phyloP scores from a whole-genome alignment of 1,140 invertebrate genomes.

The Catajapyx aquilonaris region DNA sequence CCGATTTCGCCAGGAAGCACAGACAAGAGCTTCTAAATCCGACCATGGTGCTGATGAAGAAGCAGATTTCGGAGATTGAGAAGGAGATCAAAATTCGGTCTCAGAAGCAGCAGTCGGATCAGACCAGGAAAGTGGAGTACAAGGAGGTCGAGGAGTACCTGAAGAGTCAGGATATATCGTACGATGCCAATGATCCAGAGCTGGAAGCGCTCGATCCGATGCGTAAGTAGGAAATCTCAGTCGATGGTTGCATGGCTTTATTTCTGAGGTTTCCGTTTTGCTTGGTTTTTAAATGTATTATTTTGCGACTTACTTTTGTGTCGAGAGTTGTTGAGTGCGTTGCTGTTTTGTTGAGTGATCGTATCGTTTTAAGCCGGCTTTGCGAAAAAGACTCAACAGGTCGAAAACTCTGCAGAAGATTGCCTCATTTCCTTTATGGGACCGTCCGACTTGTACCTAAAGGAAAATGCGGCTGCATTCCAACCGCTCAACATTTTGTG shows the following conservation, averaged over 20 bases:
- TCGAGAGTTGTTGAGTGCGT: too few species aligned
- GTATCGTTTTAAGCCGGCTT: too few species aligned
- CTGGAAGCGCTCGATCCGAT: constrained; percentile 37
- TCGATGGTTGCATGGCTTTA: background rate
- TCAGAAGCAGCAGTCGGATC: constrained; percentile 17
- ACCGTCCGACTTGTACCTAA: too few species aligned
- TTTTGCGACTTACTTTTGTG: too few species aligned
- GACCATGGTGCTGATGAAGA: constrained; percentile 41
- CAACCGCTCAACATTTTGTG: too few species aligned
- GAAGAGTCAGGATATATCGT: constrained; percentile 22
- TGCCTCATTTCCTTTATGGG: too few species aligned
- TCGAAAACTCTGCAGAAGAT: too few species aligned
- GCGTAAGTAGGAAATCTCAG: constrained; percentile 3
- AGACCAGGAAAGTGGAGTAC: constrained; percentile 9
- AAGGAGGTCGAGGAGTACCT: constrained; percentile 6
- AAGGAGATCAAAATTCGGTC: constrained; percentile 42
- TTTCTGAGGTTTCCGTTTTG: too few species aligned
- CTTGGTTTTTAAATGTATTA: too few species aligned
- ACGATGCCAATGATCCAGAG: constrained; percentile 25
- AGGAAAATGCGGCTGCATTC: too few species aligned
- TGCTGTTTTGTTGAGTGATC: too few species aligned
- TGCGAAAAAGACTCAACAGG: too few species aligned
- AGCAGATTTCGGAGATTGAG: constrained; percentile 49
- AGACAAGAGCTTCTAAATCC: constrained; percentile 14
- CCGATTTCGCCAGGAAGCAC: constrained; percentile 7